Evolutionary conservation across 2,888 invertebrate genomes (phyloP), one percentile per base, ranked within the genome.

Genomic region (Idaea straminata): DNA sequence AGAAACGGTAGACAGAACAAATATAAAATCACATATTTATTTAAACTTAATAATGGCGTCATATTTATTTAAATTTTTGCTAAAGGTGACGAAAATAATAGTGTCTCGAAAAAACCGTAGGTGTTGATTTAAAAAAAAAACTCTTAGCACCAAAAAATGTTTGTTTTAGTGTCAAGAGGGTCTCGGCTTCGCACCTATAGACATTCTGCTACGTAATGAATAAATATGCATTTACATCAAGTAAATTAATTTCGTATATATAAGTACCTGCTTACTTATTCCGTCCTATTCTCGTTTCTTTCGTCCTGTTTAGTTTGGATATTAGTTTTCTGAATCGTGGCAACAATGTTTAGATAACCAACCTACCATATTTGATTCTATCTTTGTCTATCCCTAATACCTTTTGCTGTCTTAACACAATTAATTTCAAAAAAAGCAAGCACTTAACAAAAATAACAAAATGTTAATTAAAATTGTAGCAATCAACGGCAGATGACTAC

Each of bases 401-500:
- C 25, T 25, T 25, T 25, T 25, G 25, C 25, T 25, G 1, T 25
- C 3, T 25, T 25, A 25, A 25, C 25, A 25, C 25, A 47, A 13
- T 10, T 47, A 47, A 47, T 47, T 62, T 16, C 59, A 62, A 61
- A 59, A 66, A 38, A n/a, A n/a, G n/a, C n/a, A n/a, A 63, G 68
- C 73, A 81, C 78, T 74, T 62, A 77, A 13, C 47, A 47, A 80
- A 73, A 76, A 77, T 76, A 82, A 80, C 78, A 81, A 65, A 47
- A 65, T 69, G 78, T 78, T 77, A 82, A 86, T 83, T 82, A 81
- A 80, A 83, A 83, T 83, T 75, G 80, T 68, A 74, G 73, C 66
- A 82, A 79, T 80, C 81, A 89, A 83, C 75, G 82, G 81, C 81
- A 82, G 86, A 87, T 82, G 83, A 83, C 81, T 84, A 84, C 88